A percentile compares a stretch with the other conserved stretches of the same genome.
phyloP scores from a whole-genome alignment of 2,797 vertebrate species.

The Cyclopterus lumpus region DNA sequence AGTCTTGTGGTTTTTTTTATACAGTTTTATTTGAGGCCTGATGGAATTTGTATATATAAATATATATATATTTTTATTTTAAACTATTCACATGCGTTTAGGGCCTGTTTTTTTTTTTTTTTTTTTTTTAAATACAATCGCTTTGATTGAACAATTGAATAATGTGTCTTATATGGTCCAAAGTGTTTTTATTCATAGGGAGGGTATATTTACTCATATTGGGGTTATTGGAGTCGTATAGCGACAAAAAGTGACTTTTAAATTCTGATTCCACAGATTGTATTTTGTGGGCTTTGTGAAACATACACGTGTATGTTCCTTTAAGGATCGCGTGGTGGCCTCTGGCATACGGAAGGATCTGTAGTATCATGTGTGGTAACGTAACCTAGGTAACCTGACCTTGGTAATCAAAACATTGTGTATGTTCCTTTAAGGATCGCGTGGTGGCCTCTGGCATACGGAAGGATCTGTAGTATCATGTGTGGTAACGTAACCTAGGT shows the following conservation, averaged over 20 bases:
- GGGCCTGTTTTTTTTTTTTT: constrained; percentile 25
- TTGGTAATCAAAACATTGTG: neutral
- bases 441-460: neutral
- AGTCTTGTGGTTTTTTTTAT: constrained; percentile 43
- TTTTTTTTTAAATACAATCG: neutral
- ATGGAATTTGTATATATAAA: constrained; percentile 32
- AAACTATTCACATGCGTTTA: constrained; percentile 18
- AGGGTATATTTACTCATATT: neutral
- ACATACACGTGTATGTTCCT: neutral
- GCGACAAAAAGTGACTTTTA: neutral
- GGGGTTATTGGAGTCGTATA: neutral
- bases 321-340: neutral
- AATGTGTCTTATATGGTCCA: constrained; percentile 7
- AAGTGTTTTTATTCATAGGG: constrained; percentile 10
- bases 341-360: neutral
- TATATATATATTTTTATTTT: constrained; percentile 39
- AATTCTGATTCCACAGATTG: neutral
- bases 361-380: neutral
- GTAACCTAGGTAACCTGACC: neutral
- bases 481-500: neutral
- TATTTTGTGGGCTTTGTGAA: neutral
- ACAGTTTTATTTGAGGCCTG: constrained; percentile 20
- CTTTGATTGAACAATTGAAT: neutral
- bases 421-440: neutral
- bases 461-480: no score